Conservation (phyloP, 1,140 invertebrate genomes). For the Drosophila biarmipes region DNA sequence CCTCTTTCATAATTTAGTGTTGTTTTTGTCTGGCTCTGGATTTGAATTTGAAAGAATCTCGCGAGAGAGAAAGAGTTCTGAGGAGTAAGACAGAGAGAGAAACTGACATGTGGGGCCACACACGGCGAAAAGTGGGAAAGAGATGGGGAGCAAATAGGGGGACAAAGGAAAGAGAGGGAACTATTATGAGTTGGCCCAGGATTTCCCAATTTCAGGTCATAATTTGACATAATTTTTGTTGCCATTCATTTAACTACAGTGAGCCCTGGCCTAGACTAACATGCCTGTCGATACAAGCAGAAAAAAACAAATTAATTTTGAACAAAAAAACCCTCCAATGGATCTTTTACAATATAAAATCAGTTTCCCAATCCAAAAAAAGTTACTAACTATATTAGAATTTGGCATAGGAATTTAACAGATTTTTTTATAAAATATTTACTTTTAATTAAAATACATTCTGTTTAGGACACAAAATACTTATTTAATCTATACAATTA, state of each 20-base stretch:
- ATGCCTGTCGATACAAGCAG: not conserved
- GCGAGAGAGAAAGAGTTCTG: conserved; percentile 24
- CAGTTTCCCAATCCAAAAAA: too few species aligned
- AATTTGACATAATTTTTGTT: conserved; percentile 22
- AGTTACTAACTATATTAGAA: too few species aligned
- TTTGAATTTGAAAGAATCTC: conserved; percentile 69
- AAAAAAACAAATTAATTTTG: too few species aligned
- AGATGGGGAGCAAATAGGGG: not conserved
- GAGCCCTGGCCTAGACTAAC: not conserved
- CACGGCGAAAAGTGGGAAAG: conserved; percentile 11
- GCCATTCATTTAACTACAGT: conserved; percentile 6
- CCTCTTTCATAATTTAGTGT: conserved; percentile 38
- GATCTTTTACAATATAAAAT: too few species aligned
- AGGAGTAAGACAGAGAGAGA: conserved; percentile 3
- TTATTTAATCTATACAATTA: too few species aligned
- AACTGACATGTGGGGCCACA: conserved; percentile 67
- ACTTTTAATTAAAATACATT: not conserved
- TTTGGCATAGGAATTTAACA: too few species aligned
- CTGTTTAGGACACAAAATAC: too few species aligned
- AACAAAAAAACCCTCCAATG: not conserved
- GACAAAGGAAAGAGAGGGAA: not conserved
- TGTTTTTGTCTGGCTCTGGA: conserved; percentile 56
- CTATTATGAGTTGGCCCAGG: not conserved
- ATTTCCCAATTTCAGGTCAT: conserved; percentile 4
- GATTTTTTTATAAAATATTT: too few species aligned